Conservation (phyloP, 2,113 vertebrate genomes). For the Cochlearius cochlearius region DNA sequence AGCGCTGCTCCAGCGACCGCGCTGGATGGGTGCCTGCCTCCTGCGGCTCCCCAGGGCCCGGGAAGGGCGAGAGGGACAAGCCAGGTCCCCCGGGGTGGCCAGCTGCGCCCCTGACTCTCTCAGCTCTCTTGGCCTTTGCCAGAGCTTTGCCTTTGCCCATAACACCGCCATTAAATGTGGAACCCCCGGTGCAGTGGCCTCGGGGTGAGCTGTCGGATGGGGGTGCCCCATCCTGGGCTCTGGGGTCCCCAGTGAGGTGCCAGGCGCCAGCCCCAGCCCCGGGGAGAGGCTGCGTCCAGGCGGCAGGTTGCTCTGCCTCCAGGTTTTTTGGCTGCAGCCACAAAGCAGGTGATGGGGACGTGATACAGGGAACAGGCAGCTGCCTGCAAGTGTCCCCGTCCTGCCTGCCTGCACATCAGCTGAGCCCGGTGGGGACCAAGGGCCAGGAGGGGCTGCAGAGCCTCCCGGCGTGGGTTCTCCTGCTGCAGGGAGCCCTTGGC, state of each 20-base stretch:
- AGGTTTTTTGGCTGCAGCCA: not conserved
- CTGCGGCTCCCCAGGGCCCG: fast-evolving
- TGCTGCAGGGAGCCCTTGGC: not conserved
- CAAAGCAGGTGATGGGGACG: not conserved
- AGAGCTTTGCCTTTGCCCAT: not conserved
- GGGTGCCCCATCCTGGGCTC: not conserved
- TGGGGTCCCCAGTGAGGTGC: not conserved
- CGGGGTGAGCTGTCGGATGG: fast-evolving
- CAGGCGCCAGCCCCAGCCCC: not conserved
- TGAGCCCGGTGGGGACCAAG: not conserved
- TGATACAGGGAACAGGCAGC: not conserved
- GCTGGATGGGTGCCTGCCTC: not conserved
- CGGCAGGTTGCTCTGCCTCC: not conserved
- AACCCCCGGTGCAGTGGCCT: fast-evolving
- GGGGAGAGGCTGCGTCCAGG: fast-evolving
- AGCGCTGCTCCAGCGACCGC: not conserved
- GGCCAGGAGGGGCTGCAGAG: not conserved
- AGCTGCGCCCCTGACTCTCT: not conserved
- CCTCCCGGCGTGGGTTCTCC: not conserved
- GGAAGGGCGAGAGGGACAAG: not conserved
- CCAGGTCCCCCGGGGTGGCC: fast-evolving
- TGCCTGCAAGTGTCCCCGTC: not conserved
- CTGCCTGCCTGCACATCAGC: not conserved
- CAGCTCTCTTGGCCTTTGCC: not conserved
- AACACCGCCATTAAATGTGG: fast-evolving